Evolutionary conservation across 2,888 invertebrate species (phyloP).

Genomic region (Epinotia nisella): DNA sequence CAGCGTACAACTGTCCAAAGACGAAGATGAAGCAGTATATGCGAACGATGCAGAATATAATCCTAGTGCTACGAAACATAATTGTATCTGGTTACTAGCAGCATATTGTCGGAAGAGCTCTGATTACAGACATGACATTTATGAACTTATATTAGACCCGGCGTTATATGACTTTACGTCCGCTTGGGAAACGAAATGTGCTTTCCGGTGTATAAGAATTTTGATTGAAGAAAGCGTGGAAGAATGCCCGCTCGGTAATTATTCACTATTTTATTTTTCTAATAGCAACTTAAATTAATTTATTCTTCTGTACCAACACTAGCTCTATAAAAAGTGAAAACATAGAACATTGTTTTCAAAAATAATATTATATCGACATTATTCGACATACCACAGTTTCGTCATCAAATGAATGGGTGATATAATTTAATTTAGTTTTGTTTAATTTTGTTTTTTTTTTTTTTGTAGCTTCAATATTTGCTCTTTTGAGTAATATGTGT

Average conservation of each 20-base stretch:
- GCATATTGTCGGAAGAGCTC: slow-evolving; percentile 67
- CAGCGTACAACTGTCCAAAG: slow-evolving; percentile 55
- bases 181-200: slow-evolving; percentile 63
- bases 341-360: background rate
- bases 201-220: slow-evolving; percentile 66
- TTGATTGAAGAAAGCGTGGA: slow-evolving; percentile 59
- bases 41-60: slow-evolving; percentile 67
- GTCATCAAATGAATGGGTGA: background rate
- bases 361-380: background rate
- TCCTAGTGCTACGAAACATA: slow-evolving; percentile 62
- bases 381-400: background rate
- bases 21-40: slow-evolving; percentile 60
- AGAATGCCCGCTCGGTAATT: slow-evolving; percentile 67
- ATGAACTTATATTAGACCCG: slow-evolving; percentile 68
- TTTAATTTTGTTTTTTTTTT: slow-evolving; percentile 25
- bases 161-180: slow-evolving; percentile 66
- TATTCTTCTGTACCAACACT: background rate
- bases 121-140: slow-evolving; percentile 66
- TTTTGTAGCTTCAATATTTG: slow-evolving; percentile 69
- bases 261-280: slow-evolving; percentile 16
- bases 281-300: too few relatives aligned
- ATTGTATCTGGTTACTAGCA: slow-evolving; percentile 66
- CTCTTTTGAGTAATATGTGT: slow-evolving; percentile 72
- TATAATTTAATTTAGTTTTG: slow-evolving; percentile 28
- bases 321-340: too few relatives aligned